Percentiles rank a stretch among this genome's conserved stretches.
These are phyloP conservation scores for Sepiola atlantica DNA, from an alignment of 2,888 invertebrate species.

Conservation along the genomic window DNA sequence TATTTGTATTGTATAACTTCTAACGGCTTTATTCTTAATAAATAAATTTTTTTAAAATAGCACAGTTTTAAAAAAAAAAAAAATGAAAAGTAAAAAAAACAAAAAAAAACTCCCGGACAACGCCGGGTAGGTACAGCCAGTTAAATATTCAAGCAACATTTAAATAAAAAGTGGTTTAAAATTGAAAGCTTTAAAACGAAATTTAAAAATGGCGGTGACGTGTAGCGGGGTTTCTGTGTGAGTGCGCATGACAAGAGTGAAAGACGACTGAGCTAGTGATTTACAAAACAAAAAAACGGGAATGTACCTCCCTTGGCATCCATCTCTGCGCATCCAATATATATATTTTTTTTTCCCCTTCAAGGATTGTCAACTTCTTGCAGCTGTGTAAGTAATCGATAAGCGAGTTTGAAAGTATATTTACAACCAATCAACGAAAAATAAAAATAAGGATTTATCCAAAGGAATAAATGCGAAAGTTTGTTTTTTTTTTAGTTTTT, in stretches of 20 bases:
- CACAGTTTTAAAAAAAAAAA: too few relatives aligned
- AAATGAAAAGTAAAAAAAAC: too few relatives aligned
- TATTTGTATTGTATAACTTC: too few relatives aligned
- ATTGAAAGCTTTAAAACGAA: neutral
- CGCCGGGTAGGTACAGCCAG: too few relatives aligned
- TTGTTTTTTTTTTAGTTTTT: too few relatives aligned
- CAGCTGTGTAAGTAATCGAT: neutral
- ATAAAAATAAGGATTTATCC: too few relatives aligned
- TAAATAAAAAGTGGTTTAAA: neutral
- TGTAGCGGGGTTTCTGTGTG: neutral
- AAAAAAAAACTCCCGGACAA: too few relatives aligned
- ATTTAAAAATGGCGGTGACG: neutral
- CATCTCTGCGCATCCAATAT: neutral
- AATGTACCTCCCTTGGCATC: neutral
- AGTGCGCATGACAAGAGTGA: neutral
- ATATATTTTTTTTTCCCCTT: neutral
- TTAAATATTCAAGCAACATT: neutral
- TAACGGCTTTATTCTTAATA: too few relatives aligned
- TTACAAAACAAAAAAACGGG: slow-evolving; percentile 20
- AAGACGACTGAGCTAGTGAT: neutral
- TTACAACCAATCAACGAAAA: neutral
- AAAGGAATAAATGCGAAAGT: too few relatives aligned
- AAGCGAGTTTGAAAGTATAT: neutral
- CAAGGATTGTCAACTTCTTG: neutral
- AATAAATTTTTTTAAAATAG: too few relatives aligned